Evolutionary conservation across 1,140 invertebrate genomes (phyloP), one percentile per base, ranked within the genome.

Genomic region (Drosophila santomea): DNA sequence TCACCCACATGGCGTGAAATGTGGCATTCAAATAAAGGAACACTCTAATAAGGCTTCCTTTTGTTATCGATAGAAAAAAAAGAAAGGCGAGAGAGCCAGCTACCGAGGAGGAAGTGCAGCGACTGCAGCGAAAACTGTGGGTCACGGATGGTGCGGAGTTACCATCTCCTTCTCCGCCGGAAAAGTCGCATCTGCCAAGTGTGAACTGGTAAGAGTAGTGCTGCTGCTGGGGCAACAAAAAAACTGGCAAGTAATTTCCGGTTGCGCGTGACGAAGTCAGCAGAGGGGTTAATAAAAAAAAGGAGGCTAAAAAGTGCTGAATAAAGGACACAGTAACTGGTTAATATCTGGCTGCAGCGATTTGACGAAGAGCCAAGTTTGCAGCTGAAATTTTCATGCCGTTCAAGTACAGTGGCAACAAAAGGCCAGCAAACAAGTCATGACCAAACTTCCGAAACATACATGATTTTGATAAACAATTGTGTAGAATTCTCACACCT

Each of bases 21-120:
- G 59, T 77, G 77, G 74, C 74, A 83, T 82, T 83, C 73, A 82
- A 83, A 84, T 84, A 84, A 84, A 85, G 81, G 77, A 85, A 84
- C 81, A 85, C 81, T 84, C 81, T 84, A 84, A 84, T 84, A 84
- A 84, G 73, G 77, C 73, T 63, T 79, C 77, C 81, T 78, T 84
- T 84, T 85, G 81, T 84, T 84, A 77, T 80, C 67, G 63, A 73
- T 85, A 74, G 62, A 77, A 73, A 75, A 58, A 47, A 28, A 14
- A 38, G 12, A 14, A 1, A 2, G 4, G 12, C 2, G 4, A 39
- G 32, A 32, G 2, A 2, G 32, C 7, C 43, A 39, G 45, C 47
- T 17, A 45, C 44, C 38, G 35, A 47, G 38, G 17, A 35, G 52
- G 15, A 32, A 47, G 17, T 39, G 51, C 17, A 66, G 35, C 23